Conservation (phyloP, 2,797 vertebrate genomes). For the Lemur catta region DNA sequence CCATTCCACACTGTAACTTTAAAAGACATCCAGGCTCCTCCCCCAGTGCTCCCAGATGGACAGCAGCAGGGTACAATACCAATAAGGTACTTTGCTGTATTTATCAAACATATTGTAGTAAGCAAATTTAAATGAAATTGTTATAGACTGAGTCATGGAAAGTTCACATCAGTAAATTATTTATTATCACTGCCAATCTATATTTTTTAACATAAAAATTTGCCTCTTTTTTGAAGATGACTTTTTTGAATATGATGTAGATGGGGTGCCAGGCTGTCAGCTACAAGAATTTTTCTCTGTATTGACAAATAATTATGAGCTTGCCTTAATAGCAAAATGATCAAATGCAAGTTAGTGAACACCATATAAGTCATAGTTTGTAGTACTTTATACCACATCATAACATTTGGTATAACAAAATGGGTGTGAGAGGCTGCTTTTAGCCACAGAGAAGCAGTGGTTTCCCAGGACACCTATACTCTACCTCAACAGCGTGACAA, state of each 20-base stretch:
- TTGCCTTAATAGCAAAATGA: neutral
- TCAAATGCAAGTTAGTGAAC: no score
- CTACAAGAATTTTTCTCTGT: neutral
- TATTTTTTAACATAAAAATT: neutral
- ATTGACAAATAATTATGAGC: neutral
- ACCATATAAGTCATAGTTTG: neutral
- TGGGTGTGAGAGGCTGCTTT: neutral
- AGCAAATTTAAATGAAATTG: neutral
- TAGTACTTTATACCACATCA: accelerated
- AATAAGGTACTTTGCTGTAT: neutral
- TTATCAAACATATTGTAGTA: neutral
- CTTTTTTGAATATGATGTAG: neutral
- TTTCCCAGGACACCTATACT: neutral
- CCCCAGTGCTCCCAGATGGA: neutral
- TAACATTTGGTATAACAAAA: neutral
- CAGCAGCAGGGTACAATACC: neutral
- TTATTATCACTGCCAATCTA: neutral
- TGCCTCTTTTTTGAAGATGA: neutral
- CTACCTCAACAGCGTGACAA: neutral
- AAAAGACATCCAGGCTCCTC: neutral
- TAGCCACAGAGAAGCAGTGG: neutral
- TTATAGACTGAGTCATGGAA: neutral
- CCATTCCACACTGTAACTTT: neutral
- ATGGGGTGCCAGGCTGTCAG: no score
- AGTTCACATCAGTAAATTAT: neutral